Evolutionary conservation across 92 coral and sea anemone species (phyloP).

Genomic region (Paragorgia papillata): DNA sequence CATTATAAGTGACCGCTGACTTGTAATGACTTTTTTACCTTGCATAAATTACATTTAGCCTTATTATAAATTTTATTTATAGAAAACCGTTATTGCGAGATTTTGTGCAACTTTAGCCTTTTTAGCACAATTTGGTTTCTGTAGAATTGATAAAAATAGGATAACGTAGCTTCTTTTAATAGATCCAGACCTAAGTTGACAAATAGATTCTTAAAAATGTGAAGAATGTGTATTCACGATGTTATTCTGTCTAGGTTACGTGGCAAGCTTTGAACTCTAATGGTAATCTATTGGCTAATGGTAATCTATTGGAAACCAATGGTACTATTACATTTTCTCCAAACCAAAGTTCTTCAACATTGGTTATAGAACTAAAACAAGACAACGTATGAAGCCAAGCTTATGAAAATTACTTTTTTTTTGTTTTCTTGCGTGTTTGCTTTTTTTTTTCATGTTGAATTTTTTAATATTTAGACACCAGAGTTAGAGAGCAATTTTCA

Average conservation of each 20-base stretch:
- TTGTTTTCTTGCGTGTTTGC: not conserved
- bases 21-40: no score
- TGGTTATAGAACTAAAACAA: constrained; percentile 57
- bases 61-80: no score
- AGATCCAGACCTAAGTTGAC: no score
- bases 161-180: no score
- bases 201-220: no score
- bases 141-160: no score
- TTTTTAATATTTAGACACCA: constrained; percentile 55
- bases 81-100: no score
- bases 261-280: constrained; percentile 20
- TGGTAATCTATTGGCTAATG: constrained; percentile 38
- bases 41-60: no score
- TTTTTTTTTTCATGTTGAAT: not conserved
- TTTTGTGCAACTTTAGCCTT: no score
- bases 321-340: constrained; percentile 73
- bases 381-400: constrained; percentile 80
- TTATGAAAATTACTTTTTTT: constrained; percentile 17
- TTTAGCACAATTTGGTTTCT: no score
- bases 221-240: no score
- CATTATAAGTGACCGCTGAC: no score
- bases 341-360: constrained; percentile 57
- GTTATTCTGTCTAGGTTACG: not conserved
- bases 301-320: constrained; percentile 50
- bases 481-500: constrained; percentile 75